Base-by-base conservation (phyloP, 2,797 vertebrate genomes). In the Anniella stebbinsi region DNA sequence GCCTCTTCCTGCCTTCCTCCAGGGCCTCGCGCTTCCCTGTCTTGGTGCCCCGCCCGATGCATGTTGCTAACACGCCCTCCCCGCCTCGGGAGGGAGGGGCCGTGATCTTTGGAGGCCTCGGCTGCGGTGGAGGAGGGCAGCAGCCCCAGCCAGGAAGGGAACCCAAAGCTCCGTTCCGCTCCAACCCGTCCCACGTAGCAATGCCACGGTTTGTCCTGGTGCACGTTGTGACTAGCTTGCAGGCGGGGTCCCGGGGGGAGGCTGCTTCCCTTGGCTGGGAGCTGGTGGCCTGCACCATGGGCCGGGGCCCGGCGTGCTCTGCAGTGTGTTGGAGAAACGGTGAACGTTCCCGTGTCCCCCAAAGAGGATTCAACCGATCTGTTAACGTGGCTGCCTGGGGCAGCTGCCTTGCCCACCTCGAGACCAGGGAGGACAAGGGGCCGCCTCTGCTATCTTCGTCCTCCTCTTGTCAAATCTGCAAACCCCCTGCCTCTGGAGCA, bases 21-120 rank as follows among this genome's bases (percentile, higher is more conserved):
- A 0, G 36, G 84, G 51, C 80, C 70, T 78, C 78, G 23, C 30
- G 18, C 60, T 82, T 87, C 51, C 73, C 67, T 91, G 89, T 93
- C 87, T 80, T 90, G 69, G 88, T 89, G 89, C 84, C 90, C 89
- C 57, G 57, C 82, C 70, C 11, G 60, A 91, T 94, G 95, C 93
- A 93, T 91, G 93, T 92, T 87, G 93, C 90, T 88, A 60, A 87
- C 89, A 76, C 45, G 36, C 81, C 85, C 88, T 18, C 1, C 60
- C 23, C 23, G 17, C 60, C 89, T 17, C 23, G 60, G 82, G 89
- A 75, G 75, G 87, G 89, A 67, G 92, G 84, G 36, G 30, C 88
- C 80, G 36, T 90, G 78, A 67, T 90, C 13, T 86, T 78, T 88
- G 88, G 72, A 90, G 89, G 89, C 86, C 89, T 90, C 60, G 86